Percentiles rank a stretch among this genome's conserved stretches.
Evolutionary conservation across 2,888 invertebrate genomes (phyloP).

Genomic region (Ennomos fuscantarius): DNA sequence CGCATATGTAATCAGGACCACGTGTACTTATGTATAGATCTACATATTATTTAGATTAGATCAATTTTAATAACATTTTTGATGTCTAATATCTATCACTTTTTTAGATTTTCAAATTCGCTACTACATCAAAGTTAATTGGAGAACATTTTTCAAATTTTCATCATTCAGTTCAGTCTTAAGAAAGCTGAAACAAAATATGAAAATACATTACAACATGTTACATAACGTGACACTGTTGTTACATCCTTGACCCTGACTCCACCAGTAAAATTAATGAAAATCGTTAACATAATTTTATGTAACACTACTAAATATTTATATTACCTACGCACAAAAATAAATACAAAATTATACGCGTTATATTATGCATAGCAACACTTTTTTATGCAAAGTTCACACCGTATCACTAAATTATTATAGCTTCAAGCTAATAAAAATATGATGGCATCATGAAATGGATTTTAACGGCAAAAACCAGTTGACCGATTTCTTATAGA

Average conservation of each 20-base stretch:
- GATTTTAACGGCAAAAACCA: too few relatives aligned
- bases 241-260: slow-evolving; percentile 5
- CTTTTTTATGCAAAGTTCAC: too few relatives aligned
- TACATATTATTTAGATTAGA: slow-evolving; percentile 33
- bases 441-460: neutral
- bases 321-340: neutral
- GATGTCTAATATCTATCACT: slow-evolving; percentile 1
- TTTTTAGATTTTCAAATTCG: slow-evolving; percentile 1
- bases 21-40: slow-evolving; percentile 22
- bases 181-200: slow-evolving; percentile 1
- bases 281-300: slow-evolving; percentile 1
- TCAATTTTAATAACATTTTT: slow-evolving; percentile 28
- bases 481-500: too few relatives aligned
- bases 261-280: neutral
- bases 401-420: too few relatives aligned
- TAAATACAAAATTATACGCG: too few relatives aligned
- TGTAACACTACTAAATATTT: slow-evolving; percentile 1
- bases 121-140: neutral
- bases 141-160: neutral
- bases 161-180: too few relatives aligned
- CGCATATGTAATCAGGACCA: slow-evolving; percentile 34
- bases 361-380: too few relatives aligned
- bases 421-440: neutral
- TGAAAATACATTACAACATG: too few relatives aligned
- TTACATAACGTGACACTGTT: neutral